Evolutionary conservation across 2,888 invertebrate genomes (phyloP).

Genomic region (Phanerotoma sp.): DNA sequence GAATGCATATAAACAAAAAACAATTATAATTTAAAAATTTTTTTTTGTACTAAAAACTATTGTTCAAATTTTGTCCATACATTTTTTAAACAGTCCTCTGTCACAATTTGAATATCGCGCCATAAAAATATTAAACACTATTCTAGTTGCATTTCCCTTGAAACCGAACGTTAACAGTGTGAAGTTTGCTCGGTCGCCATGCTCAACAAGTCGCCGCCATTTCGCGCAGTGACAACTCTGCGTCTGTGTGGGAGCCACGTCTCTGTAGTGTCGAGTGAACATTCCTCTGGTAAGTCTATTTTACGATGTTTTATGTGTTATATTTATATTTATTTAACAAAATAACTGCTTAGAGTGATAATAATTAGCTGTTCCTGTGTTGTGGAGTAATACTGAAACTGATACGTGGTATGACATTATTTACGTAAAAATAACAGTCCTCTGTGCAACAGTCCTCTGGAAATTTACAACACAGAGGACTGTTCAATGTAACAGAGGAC

Average conservation of each 20-base stretch:
- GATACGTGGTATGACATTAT: background rate
- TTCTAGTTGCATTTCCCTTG: no score
- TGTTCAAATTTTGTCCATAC: no score
- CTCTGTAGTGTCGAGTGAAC: background rate
- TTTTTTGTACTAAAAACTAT: no score
- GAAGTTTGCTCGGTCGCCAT: background rate
- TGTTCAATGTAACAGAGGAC: background rate
- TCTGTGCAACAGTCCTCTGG: constrained; percentile 17
- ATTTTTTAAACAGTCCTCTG: no score
- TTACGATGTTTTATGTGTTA: background rate
- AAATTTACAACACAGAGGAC: constrained; percentile 8
- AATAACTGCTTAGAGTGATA: background rate
- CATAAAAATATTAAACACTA: no score
- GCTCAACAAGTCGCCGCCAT: background rate
- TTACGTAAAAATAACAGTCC: constrained; percentile 13
- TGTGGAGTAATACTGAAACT: background rate
- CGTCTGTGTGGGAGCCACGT: constrained; percentile 1
- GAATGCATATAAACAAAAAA: no score
- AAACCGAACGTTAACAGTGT: constrained; percentile 4
- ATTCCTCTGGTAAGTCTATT: constrained; percentile 7
- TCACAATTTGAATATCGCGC: no score
- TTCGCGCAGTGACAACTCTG: background rate
- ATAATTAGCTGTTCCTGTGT: background rate
- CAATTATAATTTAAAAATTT: no score
- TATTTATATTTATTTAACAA: background rate